Evolutionary conservation across 1,140 invertebrate species (phyloP).

Genomic region (Dinoponera quadriceps): DNA sequence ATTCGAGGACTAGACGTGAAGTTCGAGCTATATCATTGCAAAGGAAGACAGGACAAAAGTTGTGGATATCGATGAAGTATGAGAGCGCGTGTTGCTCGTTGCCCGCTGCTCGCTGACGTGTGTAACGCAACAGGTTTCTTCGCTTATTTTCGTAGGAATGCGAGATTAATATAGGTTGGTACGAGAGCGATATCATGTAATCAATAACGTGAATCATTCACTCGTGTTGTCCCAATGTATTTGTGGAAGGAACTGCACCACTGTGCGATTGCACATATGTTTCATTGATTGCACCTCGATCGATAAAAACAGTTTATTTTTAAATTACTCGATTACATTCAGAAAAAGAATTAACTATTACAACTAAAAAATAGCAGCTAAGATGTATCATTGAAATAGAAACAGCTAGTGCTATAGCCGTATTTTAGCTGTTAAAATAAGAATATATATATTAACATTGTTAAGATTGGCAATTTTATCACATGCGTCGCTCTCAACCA

Average conservation of each 20-base stretch:
- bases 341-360: no score
- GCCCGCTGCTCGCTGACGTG: conserved; percentile 28
- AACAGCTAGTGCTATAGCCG: no score
- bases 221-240: conserved; percentile 8
- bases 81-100: neutral
- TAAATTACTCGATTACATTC: conserved; percentile 33
- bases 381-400: no score
- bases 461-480: no score
- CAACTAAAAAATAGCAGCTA: no score
- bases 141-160: conserved; percentile 49
- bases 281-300: conserved; percentile 17
- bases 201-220: conserved; percentile 36
- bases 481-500: no score
- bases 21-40: neutral
- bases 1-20: neutral
- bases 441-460: no score
- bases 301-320: conserved; percentile 28
- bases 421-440: no score
- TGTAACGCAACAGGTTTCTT: conserved; percentile 62
- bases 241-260: neutral
- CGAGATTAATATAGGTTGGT: conserved; percentile 22
- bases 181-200: conserved; percentile 40
- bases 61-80: conserved; percentile 35
- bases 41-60: neutral
- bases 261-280: neutral